These are phyloP conservation scores for Enteromius fasciolatus DNA, from an alignment of 2,797 vertebrate species.

Conservation along the genomic window DNA sequence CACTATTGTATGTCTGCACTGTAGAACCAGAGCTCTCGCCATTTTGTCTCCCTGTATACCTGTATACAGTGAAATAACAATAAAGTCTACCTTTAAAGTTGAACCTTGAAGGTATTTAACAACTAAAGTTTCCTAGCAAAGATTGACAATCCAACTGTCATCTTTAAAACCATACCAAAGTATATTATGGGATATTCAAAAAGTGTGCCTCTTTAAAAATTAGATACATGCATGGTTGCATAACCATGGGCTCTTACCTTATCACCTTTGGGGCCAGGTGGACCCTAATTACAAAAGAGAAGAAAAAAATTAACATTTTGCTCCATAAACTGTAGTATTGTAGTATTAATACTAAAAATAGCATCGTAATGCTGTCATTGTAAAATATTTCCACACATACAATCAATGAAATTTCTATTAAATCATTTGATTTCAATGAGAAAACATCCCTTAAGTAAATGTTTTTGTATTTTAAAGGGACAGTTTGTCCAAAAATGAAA, in stretches of 20 bases:
- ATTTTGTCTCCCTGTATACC: too few species aligned
- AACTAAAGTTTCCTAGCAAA: background rate
- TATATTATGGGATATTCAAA: background rate
- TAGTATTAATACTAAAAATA: background rate
- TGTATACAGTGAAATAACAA: too few species aligned
- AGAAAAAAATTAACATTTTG: background rate
- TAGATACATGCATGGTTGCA: background rate
- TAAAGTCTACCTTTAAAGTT: too few species aligned
- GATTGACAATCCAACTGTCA: background rate
- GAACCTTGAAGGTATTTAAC: background rate
- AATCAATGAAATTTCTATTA: too few species aligned
- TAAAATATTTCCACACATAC: too few species aligned
- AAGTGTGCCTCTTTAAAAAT: background rate
- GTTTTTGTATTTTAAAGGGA: too few species aligned
- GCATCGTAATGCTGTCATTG: background rate
- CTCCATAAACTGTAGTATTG: background rate
- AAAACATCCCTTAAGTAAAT: too few species aligned
- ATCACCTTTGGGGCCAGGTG: conserved; percentile 92
- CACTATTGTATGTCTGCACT: too few species aligned
- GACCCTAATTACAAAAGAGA: conserved; percentile 76
- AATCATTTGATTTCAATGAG: too few species aligned
- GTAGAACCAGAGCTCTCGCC: too few species aligned
- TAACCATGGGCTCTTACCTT: conserved; percentile 84
- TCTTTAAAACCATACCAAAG: background rate
- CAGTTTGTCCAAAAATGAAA: too few species aligned